Evolutionary conservation across 2,113 vertebrate species (phyloP), one percentile per base, ranked within the genome.

Genomic region (Aldabrachelys gigantea): DNA sequence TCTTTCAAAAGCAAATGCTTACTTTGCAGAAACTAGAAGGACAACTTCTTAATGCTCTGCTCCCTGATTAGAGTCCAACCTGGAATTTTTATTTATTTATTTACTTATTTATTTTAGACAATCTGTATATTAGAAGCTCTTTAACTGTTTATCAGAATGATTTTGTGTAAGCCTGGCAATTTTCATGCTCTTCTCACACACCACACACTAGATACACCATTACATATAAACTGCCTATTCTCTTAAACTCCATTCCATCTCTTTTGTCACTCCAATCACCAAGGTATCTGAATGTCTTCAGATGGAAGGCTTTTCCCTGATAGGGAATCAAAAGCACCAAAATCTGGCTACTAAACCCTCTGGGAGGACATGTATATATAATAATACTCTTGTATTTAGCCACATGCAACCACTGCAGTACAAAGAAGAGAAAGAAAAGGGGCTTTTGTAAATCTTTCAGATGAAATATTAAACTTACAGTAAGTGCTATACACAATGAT

Each of bases 361-460:
- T 57, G 72, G 21, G 90, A 56, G 8, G 49, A 85, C 12, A 24
- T 75, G 9, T 57, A 91, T 78, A 84, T 88, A n/a, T 88, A 89
- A 94, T 38, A 89, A 27, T 21, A 91, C 92, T 95, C 85, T 53
- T 92, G 86, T 38, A 82, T 95, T 96, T 90, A 93, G 80, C 84
- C 19, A 91, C 53, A 86, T 91, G 62, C 25, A 94, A 93, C 72
- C 88, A 91, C 69, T 79, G 16, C 72, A 95, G 29, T 80, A 54
- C 21, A 54, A 31, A 31, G 80, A 91, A 90, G 93, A 92, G 29
- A 93, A 84, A 85, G 82, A n/a, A 92, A 85, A 85, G 22, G 5
- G 1, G 27, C 38, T 62, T 62, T 10, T 69, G 35, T 91, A 93
- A 96, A 97, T 89, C 84, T 95, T 59, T 19, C 54, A 83, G 84